Conservation (phyloP, 2,113 vertebrate species). For the Ploceus nigricollis region DNA sequence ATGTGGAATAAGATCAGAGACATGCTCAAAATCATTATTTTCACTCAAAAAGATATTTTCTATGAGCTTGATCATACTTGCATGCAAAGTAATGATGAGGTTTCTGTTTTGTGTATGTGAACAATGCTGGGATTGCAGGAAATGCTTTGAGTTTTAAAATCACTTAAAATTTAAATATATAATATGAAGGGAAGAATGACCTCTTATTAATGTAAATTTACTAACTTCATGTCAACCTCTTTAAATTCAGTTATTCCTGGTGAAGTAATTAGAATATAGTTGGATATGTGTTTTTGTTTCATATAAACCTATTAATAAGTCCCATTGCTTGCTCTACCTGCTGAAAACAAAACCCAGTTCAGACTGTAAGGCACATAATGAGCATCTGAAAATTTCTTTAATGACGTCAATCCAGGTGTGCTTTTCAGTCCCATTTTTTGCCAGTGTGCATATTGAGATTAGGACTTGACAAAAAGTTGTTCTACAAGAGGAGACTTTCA, state of each 20-base stretch:
- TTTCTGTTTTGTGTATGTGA: background rate
- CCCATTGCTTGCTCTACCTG: background rate
- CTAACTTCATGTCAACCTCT: background rate
- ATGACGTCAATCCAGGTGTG: background rate
- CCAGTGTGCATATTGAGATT: background rate
- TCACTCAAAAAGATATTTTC: background rate
- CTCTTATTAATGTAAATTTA: background rate
- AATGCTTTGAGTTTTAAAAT: background rate
- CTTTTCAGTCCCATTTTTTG: background rate
- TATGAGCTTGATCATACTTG: background rate
- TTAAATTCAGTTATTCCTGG: background rate
- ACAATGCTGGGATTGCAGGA: background rate
- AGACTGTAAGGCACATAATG: background rate
- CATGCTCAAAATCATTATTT: background rate
- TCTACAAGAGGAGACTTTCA: background rate
- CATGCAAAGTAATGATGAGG: background rate
- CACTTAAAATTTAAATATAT: background rate
- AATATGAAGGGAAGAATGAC: background rate
- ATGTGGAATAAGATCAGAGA: background rate
- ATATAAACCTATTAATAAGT: background rate
- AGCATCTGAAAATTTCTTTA: background rate
- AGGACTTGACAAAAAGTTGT: background rate
- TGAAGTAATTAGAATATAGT: background rate
- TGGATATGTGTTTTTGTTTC: background rate
- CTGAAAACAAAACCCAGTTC: background rate